phyloP scores from a whole-genome alignment of 2,888 invertebrate genomes.

The Chrysomela aeneicollis region DNA sequence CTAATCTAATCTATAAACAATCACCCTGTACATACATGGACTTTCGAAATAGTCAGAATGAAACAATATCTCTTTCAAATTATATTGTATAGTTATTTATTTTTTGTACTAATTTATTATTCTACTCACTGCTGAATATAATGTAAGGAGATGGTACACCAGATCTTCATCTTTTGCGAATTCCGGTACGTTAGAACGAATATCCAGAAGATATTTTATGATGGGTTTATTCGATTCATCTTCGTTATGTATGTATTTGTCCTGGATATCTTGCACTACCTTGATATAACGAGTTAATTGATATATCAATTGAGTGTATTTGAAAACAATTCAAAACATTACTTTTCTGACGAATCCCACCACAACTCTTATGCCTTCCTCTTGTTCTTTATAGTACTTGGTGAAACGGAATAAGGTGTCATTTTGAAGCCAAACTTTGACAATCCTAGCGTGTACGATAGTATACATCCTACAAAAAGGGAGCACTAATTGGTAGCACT shows the following conservation, averaged over 20 bases:
- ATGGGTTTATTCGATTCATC: conserved; percentile 32
- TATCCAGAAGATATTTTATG: conserved; percentile 46
- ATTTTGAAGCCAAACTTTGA: conserved; percentile 47
- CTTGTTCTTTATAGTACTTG: conserved; percentile 36
- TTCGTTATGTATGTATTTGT: neutral
- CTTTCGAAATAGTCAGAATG: no score
- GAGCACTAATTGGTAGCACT: neutral
- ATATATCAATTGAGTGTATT: no score
- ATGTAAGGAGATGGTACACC: conserved; percentile 46
- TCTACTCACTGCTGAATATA: conserved; percentile 45
- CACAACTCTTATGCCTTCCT: conserved; percentile 34
- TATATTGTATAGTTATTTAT: no score
- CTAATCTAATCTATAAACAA: no score
- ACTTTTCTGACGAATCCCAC: conserved; percentile 43
- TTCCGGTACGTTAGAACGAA: conserved; percentile 37
- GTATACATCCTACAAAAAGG: conserved; percentile 42
- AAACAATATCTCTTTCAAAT: no score
- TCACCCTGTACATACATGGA: no score
- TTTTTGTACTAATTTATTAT: no score
- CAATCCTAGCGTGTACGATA: conserved; percentile 45
- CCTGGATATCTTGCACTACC: conserved; percentile 6
- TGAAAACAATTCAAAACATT: conserved; percentile 6
- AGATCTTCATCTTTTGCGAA: conserved; percentile 47
- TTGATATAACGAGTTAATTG: neutral
- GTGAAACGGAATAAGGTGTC: conserved; percentile 43